Percentiles rank a stretch among this genome's conserved stretches.
These are phyloP conservation scores for Manacus vitellinus DNA, from an alignment of 2,113 vertebrate species.

Conservation along the genomic window DNA sequence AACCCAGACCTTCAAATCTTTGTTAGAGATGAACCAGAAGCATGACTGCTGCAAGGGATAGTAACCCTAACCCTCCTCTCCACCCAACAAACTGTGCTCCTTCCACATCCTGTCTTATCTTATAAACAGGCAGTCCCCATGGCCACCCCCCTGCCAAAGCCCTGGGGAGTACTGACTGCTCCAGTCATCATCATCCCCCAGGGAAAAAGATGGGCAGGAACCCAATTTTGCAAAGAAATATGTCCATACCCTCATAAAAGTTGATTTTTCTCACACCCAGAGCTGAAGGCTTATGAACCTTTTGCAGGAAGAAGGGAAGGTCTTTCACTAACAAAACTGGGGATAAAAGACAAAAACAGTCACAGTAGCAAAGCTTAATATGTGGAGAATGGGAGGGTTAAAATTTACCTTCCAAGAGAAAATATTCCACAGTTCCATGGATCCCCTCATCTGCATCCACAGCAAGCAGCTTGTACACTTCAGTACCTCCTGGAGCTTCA, in stretches of 20 bases:
- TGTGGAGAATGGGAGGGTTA: not conserved
- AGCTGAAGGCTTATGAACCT: not conserved
- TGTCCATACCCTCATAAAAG: not conserved
- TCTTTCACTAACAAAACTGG: not conserved
- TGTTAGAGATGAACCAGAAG: not conserved
- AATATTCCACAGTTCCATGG: conserved; percentile 86
- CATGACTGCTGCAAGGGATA: rapidly evolving
- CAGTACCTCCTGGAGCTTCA: conserved; percentile 66
- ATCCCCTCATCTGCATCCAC: conserved; percentile 84
- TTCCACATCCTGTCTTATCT: not conserved
- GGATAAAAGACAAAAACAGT: not conserved
- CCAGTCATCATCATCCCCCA: not conserved
- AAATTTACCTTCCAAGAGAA: conserved; percentile 84
- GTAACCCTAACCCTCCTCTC: not conserved
- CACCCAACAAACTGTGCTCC: not conserved
- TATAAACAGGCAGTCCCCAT: not conserved
- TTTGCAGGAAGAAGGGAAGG: not conserved
- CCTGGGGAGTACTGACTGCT: not conserved
- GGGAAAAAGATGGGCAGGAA: not conserved
- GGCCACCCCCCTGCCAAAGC: not conserved
- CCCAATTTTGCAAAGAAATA: not conserved
- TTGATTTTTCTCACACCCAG: not conserved
- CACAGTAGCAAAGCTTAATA: not conserved
- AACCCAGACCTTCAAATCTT: not conserved
- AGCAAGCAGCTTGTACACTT: conserved; percentile 85